Conservation (phyloP, 2,797 vertebrate genomes). For the Gobionotothen gibberifrons region DNA sequence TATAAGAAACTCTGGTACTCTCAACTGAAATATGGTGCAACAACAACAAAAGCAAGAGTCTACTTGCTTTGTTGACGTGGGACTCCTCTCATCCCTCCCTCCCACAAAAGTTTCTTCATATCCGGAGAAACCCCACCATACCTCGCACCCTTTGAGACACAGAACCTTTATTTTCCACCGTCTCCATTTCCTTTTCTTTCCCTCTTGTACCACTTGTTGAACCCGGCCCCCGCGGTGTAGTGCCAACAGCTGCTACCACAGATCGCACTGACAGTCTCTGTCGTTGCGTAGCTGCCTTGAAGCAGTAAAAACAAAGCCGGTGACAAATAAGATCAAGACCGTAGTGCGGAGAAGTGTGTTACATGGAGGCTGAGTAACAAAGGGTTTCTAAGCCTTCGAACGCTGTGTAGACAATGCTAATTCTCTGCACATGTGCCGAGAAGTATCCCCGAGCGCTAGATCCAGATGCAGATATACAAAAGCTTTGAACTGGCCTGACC, state of each 20-base stretch:
- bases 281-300: slow-evolving; percentile 25
- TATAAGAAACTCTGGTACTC: not conserved
- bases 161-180: slow-evolving; percentile 44
- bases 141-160: slow-evolving; percentile 28
- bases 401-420: slow-evolving; percentile 58
- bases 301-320: slow-evolving; percentile 45
- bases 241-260: slow-evolving; percentile 47
- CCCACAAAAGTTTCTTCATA: slow-evolving; percentile 32
- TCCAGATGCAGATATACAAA: slow-evolving; percentile 74
- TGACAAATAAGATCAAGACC: slow-evolving; percentile 64
- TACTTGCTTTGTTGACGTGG: slow-evolving; percentile 52
- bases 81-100: slow-evolving; percentile 43
- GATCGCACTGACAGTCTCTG: slow-evolving; percentile 36
- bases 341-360: slow-evolving; percentile 43
- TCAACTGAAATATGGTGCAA: slow-evolving; percentile 40
- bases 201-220: slow-evolving; percentile 28
- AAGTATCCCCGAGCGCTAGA: slow-evolving; percentile 59
- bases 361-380: slow-evolving; percentile 56
- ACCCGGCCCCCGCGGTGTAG: slow-evolving; percentile 24
- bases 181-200: slow-evolving; percentile 16
- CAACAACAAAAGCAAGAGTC: slow-evolving; percentile 52
- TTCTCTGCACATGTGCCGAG: slow-evolving; percentile 74
- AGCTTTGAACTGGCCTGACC: slow-evolving; percentile 75
- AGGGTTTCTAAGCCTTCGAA: slow-evolving; percentile 54
- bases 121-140: slow-evolving; percentile 23